Base-by-base conservation (phyloP, 2,113 vertebrate genomes). In the Oxyura jamaicensis region DNA sequence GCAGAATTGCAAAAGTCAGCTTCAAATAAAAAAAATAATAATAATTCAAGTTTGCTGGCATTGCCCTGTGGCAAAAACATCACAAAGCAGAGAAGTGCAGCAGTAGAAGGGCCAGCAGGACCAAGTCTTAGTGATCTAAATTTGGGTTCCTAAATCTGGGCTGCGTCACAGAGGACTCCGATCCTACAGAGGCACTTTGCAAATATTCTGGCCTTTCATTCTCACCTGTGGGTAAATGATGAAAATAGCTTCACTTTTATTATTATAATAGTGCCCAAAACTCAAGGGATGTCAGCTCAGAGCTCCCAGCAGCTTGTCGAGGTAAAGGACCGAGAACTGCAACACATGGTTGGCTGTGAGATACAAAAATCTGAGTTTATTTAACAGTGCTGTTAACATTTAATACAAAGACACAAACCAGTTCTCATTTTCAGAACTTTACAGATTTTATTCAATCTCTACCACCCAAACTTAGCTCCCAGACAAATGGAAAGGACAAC, bases 361-460 rank as follows among this genome's bases (percentile, higher is more conserved):
- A 97, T 98, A 98, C 39, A 96, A 98, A 98, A 98, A 96, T 92
- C 96, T 97, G 97, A 80, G 97, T 98, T 98, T 98, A 98, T 98
- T 98, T 97, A 96, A 97, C 97, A 94, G 88, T 22, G 71, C 73
- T 75, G 79, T 97, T 97, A 96, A 90, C 92, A 83, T 80, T 94
- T 96, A 91, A 97, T 95, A 97, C 95, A 97, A 97, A 98, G 93
- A 97, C 95, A 95, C 90, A 91, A 96, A 92, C 77, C 91, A 77
- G 48, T 92, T 95, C 76, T 91, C 73, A 83, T 56, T n/a, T 50
- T 74, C 85, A 33, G 15, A 84, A 86, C 94, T 90, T 65, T 9
- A 85, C 72, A 74, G 73, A 56, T 79, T 67, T n/a, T 25, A 91
- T 89, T 75, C 80, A 66, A 36, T 77, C 93, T 97, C 87, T 66